These are phyloP conservation scores for Entomobrya proxima DNA, from an alignment of 2,888 invertebrate genomes.

Conservation along the genomic window DNA sequence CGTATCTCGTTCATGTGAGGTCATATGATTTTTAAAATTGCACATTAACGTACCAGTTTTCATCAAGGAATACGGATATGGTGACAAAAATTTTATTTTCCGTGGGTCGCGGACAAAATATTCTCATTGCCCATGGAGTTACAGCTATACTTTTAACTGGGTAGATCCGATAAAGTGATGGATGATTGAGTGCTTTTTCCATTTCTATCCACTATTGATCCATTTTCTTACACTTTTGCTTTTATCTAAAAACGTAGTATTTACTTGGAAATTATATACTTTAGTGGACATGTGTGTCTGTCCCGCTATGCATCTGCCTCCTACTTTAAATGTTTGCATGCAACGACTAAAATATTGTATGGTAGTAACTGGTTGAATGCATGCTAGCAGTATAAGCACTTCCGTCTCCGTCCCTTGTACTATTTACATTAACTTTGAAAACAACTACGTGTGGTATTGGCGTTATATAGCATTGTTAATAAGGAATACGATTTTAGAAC, in stretches of 20 bases:
- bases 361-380: background rate
- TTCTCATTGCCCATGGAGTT: too few relatives aligned
- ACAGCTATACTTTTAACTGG: background rate
- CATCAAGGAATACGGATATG: too few relatives aligned
- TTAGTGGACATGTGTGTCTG: background rate
- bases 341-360: background rate
- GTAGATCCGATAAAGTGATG: background rate
- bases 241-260: slow-evolving; percentile 10
- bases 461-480: background rate
- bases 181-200: background rate
- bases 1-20: too few relatives aligned
- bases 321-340: too few relatives aligned
- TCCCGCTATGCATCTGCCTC: background rate
- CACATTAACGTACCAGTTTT: too few relatives aligned
- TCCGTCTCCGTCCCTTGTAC: slow-evolving; percentile 11
- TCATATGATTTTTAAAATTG: too few relatives aligned
- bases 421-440: background rate
- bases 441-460: background rate
- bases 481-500: background rate
- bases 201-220: slow-evolving; percentile 6
- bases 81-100: too few relatives aligned
- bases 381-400: background rate
- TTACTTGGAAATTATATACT: background rate
- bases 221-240: slow-evolving; percentile 19
- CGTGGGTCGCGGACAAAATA: too few relatives aligned